Evolutionary conservation across 2,888 invertebrate genomes (phyloP).

Genomic region (Alloplasta piceator): DNA sequence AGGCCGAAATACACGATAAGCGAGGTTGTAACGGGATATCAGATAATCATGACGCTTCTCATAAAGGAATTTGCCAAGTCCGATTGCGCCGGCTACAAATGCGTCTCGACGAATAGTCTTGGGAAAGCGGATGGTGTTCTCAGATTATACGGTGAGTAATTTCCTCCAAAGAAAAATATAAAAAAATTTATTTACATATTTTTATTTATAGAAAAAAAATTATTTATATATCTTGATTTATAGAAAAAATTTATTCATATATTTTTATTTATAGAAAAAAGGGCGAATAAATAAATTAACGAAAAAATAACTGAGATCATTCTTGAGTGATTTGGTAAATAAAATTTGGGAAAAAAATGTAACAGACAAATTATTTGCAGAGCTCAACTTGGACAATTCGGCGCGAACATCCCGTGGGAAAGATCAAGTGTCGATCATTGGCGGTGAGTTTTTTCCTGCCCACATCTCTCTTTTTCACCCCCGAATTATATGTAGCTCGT

Average conservation of each 20-base stretch:
- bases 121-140: slow-evolving; percentile 91
- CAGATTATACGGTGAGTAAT: slow-evolving; percentile 87
- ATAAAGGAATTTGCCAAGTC: slow-evolving; percentile 86
- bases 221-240: too few species aligned
- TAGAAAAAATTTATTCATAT: too few species aligned
- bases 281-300: slow-evolving; percentile 1
- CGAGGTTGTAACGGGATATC: slow-evolving; percentile 89
- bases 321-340: too few species aligned
- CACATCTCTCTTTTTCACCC: slow-evolving; percentile 34
- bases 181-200: slow-evolving; percentile 9
- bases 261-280: too few species aligned
- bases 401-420: slow-evolving; percentile 84
- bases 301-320: too few species aligned
- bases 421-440: slow-evolving; percentile 86
- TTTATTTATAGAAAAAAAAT: not conserved
- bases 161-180: not conserved
- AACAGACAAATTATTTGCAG: slow-evolving; percentile 73
- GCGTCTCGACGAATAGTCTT: slow-evolving; percentile 91
- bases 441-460: slow-evolving; percentile 82
- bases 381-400: slow-evolving; percentile 85
- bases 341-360: too few species aligned
- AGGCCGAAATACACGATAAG: slow-evolving; percentile 90
- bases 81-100: slow-evolving; percentile 91
- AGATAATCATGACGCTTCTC: slow-evolving; percentile 89
- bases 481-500: slow-evolving; percentile 53